Percentiles rank a stretch among this genome's conserved stretches.
phyloP scores from a whole-genome alignment of 2,888 invertebrate species.

The Autographa gamma region DNA sequence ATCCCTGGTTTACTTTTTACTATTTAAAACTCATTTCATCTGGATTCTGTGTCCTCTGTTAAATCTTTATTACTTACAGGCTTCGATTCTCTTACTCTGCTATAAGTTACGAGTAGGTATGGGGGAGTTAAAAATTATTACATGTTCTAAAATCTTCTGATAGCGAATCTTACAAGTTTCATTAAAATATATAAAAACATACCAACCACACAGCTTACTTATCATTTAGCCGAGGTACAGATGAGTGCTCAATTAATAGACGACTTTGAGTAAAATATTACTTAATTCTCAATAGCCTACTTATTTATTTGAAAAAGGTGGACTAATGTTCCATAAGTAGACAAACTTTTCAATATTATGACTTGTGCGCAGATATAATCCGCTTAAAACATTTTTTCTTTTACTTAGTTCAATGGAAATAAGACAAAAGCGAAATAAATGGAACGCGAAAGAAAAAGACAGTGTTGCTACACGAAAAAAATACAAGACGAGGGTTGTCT shows the following conservation, averaged over 20 bases:
- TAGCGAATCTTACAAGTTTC: too few species aligned
- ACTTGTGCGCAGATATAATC: conserved; percentile 50
- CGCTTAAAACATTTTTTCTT: conserved; percentile 37
- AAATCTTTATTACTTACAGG: too few species aligned
- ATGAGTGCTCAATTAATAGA: not conserved
- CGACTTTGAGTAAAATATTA: not conserved
- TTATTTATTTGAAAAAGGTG: conserved; percentile 23
- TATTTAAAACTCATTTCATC: not conserved
- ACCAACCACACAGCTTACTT: too few species aligned
- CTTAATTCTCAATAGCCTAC: not conserved
- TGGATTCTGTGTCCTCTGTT: not conserved
- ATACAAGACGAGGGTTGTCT: conserved; percentile 67
- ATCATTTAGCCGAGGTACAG: too few species aligned
- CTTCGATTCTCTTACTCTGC: too few species aligned
- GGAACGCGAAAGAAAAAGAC: conserved; percentile 66
- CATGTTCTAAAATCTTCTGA: too few species aligned
- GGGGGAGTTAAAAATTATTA: too few species aligned
- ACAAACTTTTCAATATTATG: conserved; percentile 45
- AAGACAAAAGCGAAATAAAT: conserved; percentile 53
- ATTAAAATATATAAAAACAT: too few species aligned
- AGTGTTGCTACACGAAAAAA: conserved; percentile 68
- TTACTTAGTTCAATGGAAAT: conserved; percentile 32
- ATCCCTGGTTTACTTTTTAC: not conserved
- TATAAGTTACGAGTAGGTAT: too few species aligned
- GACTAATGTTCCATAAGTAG: conserved; percentile 20